phyloP scores from a whole-genome alignment of 1,140 invertebrate genomes.

The Plutomurus gul region DNA sequence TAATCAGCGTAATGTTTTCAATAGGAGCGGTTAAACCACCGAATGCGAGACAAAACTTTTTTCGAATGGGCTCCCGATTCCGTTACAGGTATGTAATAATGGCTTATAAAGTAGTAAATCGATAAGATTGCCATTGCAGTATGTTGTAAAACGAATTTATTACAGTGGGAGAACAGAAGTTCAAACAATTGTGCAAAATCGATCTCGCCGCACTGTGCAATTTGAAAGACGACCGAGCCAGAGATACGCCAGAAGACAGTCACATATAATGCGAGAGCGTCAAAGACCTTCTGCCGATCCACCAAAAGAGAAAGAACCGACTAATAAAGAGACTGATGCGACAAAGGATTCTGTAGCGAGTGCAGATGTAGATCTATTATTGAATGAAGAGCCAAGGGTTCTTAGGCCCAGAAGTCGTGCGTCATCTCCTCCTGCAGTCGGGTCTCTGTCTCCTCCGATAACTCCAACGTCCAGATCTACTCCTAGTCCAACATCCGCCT shows the following conservation, averaged over 20 bases:
- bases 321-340: not conserved
- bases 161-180: slow-evolving; percentile 86
- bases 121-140: not conserved
- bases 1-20: too few relatives aligned
- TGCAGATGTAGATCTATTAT: slow-evolving; percentile 38
- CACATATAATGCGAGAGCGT: slow-evolving; percentile 72
- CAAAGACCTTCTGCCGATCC: slow-evolving; percentile 63
- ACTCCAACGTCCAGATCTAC: slow-evolving; percentile 51
- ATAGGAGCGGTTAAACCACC: slow-evolving; percentile 86
- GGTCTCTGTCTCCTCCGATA: slow-evolving; percentile 45
- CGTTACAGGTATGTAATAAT: slow-evolving; percentile 74
- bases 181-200: slow-evolving; percentile 87
- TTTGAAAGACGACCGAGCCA: slow-evolving; percentile 96
- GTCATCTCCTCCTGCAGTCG: slow-evolving; percentile 49
- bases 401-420: slow-evolving; percentile 36
- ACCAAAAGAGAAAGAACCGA: slow-evolving; percentile 24
- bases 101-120: not conserved
- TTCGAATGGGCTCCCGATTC: slow-evolving; percentile 94
- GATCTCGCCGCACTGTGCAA: slow-evolving; percentile 85
- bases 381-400: slow-evolving; percentile 45
- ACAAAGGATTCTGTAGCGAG: not conserved
- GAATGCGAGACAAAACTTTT: slow-evolving; percentile 90
- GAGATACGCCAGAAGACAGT: slow-evolving; percentile 86
- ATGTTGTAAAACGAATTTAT: slow-evolving; percentile 4
- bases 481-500: slow-evolving; percentile 51